Evolutionary conservation across 1,140 invertebrate species (phyloP), one percentile per base, ranked within the genome.

Genomic region (Pseudobourletiella spinata): DNA sequence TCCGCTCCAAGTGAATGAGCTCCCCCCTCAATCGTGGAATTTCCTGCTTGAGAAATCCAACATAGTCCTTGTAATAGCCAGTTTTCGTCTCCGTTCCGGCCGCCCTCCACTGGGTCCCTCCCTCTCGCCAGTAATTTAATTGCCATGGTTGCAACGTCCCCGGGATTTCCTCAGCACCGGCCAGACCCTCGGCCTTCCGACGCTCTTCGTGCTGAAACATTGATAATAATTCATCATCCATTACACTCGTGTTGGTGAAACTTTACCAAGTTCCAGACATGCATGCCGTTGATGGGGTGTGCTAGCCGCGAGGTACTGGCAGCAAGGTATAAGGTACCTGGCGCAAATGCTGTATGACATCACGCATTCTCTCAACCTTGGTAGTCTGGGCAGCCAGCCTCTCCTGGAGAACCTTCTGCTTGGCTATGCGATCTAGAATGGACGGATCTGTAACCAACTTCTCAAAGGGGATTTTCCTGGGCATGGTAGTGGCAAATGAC

Each of bases 361-460:
- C 26, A 29, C 64, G 64, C 15, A 64, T 15, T 18, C 59, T 29
- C 24, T 61, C 58, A 1, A 67, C 46, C 35, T 50, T 64, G 15
- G 57, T 54, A 20, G 58, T 48, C 32, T 67, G 61, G 6, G 39
- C 30, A 14, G 26, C n/a, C 1, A 67, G 29, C 42, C 66, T 22
- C 43, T 64, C 35, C 43, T 67, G 66, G 2, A 67, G 29, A 6
- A 55, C 59, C 32, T 59, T 57, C 14, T 67, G 59, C 26, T 67
- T 67, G 2, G 55, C 59, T 14, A 67, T 50, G 6, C 66, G 42
- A 30, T 67, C 66, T 46, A 67, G 48, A 6, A 67, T 43, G 25
- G 66, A 67, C 1, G 66, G 66, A 48, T 67, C 66, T 1, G 66
- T 64, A 1, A 67, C 61, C 3, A 67, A 30, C 52, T 64, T 64